Evolutionary conservation across 2,113 vertebrate genomes (phyloP).

Genomic region (Ginglymostoma cirratum): DNA sequence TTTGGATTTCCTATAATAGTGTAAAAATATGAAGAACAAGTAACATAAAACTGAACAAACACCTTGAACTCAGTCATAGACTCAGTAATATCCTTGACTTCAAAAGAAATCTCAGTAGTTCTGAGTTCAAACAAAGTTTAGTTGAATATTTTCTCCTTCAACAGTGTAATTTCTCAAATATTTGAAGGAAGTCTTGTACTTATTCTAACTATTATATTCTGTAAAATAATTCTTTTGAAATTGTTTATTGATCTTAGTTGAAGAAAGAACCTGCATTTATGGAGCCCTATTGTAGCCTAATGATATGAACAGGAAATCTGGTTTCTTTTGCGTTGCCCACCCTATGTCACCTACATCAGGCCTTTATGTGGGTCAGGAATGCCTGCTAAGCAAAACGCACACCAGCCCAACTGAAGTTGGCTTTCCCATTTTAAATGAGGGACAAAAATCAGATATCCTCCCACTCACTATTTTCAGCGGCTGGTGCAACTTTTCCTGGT

Average conservation of each 20-base stretch:
- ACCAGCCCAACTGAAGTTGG: no score
- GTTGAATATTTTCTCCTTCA: neutral
- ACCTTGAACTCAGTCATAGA: neutral
- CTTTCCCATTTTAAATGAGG: no score
- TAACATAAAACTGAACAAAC: neutral
- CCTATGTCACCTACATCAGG: no score
- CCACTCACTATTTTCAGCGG: no score
- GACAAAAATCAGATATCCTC: no score
- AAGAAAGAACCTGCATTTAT: neutral
- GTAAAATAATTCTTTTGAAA: neutral
- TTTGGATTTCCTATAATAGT: neutral
- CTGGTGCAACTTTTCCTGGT: no score
- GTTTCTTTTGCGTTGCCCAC: no score
- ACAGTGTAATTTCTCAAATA: neutral
- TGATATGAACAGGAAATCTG: neutral
- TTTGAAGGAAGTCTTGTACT: neutral
- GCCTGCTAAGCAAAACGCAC: no score
- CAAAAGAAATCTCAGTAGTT: neutral
- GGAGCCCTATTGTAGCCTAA: neutral
- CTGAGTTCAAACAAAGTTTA: neutral
- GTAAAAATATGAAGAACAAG: neutral
- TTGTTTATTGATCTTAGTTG: neutral
- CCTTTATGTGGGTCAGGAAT: no score
- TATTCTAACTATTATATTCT: neutral
- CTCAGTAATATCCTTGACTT: neutral